phyloP scores from a whole-genome alignment of 2,888 invertebrate species.

The Netelia fuscicornis region DNA sequence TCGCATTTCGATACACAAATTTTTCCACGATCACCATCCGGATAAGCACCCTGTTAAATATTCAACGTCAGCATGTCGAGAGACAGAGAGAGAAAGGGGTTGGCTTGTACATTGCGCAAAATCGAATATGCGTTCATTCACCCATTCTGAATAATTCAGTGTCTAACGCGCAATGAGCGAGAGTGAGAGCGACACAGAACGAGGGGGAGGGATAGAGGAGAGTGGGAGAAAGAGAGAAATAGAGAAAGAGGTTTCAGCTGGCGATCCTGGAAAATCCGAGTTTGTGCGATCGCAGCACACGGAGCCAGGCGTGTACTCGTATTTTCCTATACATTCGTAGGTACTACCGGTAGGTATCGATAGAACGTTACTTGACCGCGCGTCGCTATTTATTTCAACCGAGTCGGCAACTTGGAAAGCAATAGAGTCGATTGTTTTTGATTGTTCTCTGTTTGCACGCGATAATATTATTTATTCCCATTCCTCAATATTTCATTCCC shows the following conservation, averaged over 20 bases:
- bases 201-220: no score
- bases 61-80: slow-evolving; percentile 68
- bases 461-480: slow-evolving; percentile 35
- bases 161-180: slow-evolving; percentile 41
- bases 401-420: slow-evolving; percentile 24
- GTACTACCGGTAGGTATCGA: slow-evolving; percentile 12
- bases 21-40: slow-evolving; percentile 72
- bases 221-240: no score
- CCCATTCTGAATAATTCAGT: slow-evolving; percentile 66
- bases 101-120: slow-evolving; percentile 49
- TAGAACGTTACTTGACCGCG: slow-evolving; percentile 41
- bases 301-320: slow-evolving; percentile 16
- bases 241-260: slow-evolving; percentile 3
- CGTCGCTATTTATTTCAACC: slow-evolving; percentile 47
- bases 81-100: slow-evolving; percentile 44
- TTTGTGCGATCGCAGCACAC: slow-evolving; percentile 20
- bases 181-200: background rate
- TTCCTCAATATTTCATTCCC: slow-evolving; percentile 2
- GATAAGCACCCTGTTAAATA: slow-evolving; percentile 77
- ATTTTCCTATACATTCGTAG: slow-evolving; percentile 20
- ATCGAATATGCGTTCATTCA: slow-evolving; percentile 67
- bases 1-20: slow-evolving; percentile 58
- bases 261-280: slow-evolving; percentile 54
- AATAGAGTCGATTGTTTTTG: slow-evolving; percentile 9
- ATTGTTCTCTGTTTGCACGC: slow-evolving; percentile 27